Evolutionary conservation across 2,797 vertebrate species (phyloP), one percentile per base, ranked within the genome.

Genomic region (Crocidura indochinensis): DNA sequence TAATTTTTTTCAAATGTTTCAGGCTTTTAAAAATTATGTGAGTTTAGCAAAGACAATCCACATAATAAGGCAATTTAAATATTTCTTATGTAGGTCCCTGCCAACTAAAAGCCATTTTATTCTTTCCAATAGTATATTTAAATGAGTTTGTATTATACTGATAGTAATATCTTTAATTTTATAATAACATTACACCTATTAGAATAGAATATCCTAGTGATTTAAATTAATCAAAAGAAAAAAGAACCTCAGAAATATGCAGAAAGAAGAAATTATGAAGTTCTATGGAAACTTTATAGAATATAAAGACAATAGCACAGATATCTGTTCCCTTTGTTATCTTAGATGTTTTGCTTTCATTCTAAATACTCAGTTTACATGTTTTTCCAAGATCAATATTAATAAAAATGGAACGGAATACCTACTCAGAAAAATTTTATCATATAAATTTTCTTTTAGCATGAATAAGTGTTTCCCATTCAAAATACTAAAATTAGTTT

Each of bases 11-110:
- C 26, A 77, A 27, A 80, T 94, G 38, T 76, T 94, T 31, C 6
- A 65, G 83, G 88, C 64, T 95, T 44, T 26, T 88, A 91, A 38
- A 71, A 88, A 79, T 83, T 80, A 53, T 1, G 92, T 82, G 49
- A 94, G 76, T 51, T 49, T 73, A 29, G 8, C 19, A 93, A 93
- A 74, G 78, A 87, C 62, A 87, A 91, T 80, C 10, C 27, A 90
- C 64, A 83, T 38, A 56, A 87, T 89, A 56, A 51, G 73, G 69
- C 15, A 38, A 65, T 12, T 75, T 53, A 51, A 77, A 46, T 92
- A 47, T 62, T 83, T 51, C 27, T 51, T 68, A 53, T 24, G 53
- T 65, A 26, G 29, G 6, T 15, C 8, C 10, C 12, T 27, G 5
- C 46, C 8, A 49, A 2, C 10, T 24, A 29, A 31, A 24, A 10